A percentile compares a stretch with the other conserved stretches of the same genome.
Conservation (phyloP, 2,797 vertebrate species). For the Chaetodon trifasciatus region DNA sequence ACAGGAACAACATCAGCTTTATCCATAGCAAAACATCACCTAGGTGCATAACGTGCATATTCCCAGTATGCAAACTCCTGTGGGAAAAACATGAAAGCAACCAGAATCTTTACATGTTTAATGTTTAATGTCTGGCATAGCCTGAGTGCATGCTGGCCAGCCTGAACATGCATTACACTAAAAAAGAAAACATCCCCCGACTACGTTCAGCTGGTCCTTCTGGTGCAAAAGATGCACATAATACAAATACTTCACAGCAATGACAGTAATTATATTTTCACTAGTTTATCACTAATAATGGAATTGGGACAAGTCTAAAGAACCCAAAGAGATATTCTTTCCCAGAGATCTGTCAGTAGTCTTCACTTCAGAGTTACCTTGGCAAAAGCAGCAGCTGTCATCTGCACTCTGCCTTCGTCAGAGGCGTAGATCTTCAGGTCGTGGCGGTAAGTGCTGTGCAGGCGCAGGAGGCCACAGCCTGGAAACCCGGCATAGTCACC, state of each 20-base stretch:
- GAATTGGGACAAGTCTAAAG: background rate
- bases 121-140: background rate
- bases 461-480: constrained; percentile 94
- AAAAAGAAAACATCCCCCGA: background rate
- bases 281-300: background rate
- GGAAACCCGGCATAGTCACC: constrained; percentile 98
- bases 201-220: background rate
- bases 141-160: background rate
- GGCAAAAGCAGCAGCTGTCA: constrained; percentile 97
- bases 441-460: constrained; percentile 97
- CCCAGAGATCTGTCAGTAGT: too few species aligned
- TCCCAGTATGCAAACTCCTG: background rate
- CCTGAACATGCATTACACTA: background rate
- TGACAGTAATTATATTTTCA: background rate
- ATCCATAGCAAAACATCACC: background rate
- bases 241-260: background rate
- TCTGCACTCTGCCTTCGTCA: constrained; percentile 95
- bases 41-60: background rate
- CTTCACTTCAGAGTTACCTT: constrained; percentile 79
- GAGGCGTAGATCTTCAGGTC: constrained; percentile 99
- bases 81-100: background rate
- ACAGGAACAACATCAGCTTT: background rate
- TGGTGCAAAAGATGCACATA: background rate
- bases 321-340: background rate
- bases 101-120: too few species aligned